These are phyloP conservation scores for Helleia helle DNA, from an alignment of 2,888 invertebrate species.

Conservation along the genomic window DNA sequence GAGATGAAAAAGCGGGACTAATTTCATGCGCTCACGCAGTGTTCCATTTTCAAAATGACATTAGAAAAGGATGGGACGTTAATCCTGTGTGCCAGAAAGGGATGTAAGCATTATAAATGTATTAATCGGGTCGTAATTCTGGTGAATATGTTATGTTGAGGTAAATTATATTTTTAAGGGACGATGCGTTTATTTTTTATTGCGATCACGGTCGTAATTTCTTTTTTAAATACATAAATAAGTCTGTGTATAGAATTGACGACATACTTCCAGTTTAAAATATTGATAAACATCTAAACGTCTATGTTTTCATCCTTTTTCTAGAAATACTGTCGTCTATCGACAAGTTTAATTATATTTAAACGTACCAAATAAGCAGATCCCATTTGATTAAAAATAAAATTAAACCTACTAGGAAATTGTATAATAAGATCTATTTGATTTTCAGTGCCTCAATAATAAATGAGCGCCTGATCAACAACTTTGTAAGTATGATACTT, in stretches of 20 bases:
- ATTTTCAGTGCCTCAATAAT: too few species aligned
- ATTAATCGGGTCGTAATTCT: conserved; percentile 66
- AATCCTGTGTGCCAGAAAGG: conserved; percentile 22
- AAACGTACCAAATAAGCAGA: too few species aligned
- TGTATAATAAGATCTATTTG: too few species aligned
- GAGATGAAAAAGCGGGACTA: conserved; percentile 66
- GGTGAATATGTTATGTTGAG: conserved; percentile 48
- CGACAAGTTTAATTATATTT: background rate
- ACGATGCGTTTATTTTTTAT: conserved; percentile 18
- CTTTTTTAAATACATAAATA: conserved; percentile 1
- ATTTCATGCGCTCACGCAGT: conserved; percentile 62
- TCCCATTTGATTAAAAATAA: too few species aligned
- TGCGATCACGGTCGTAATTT: conserved; percentile 9
- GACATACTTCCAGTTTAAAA: background rate
- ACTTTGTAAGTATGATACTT: too few species aligned
- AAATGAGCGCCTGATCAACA: too few species aligned
- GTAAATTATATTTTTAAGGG: conserved; percentile 27
- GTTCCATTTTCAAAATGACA: conserved; percentile 61
- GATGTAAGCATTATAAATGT: conserved; percentile 51
- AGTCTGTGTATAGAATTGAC: background rate
- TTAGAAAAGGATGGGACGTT: conserved; percentile 26
- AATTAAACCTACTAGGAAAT: too few species aligned
- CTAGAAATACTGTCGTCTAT: too few species aligned
- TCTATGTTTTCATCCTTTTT: too few species aligned
- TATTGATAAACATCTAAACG: too few species aligned